These are phyloP conservation scores for Pyrocephalus nanus DNA, from an alignment of 2,797 vertebrate genomes.

Conservation along the genomic window DNA sequence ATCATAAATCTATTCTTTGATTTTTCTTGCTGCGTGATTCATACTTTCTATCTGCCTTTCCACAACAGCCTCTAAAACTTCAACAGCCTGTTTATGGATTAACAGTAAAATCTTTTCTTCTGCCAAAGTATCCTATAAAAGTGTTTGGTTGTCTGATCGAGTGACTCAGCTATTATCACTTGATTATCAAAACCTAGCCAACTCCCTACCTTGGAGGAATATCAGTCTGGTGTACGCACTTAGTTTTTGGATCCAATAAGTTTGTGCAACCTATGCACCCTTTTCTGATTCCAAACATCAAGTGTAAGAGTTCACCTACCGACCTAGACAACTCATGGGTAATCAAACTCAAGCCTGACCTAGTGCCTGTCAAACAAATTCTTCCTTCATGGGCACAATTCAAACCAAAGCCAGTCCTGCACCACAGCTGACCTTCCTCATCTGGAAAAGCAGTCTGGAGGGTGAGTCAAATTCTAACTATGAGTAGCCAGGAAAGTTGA, in stretches of 20 bases:
- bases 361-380: not conserved
- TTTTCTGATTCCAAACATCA: not conserved
- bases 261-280: not conserved
- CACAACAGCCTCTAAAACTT: constrained; percentile 22
- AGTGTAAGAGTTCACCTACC: not conserved
- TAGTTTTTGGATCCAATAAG: not conserved
- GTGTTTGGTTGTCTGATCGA: not conserved
- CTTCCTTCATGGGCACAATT: not conserved
- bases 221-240: not conserved
- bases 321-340: not conserved
- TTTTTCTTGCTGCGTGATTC: not conserved
- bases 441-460: not conserved
- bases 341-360: not conserved
- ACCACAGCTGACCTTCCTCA: not conserved
- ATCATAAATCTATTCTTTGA: constrained; percentile 13
- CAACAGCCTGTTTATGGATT: not conserved
- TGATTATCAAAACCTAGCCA: constrained; percentile 19
- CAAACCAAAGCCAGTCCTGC: not conserved
- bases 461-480: not conserved
- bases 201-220: not conserved
- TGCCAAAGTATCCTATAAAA: constrained; percentile 27
- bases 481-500: not conserved
- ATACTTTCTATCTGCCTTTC: not conserved
- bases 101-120: constrained; percentile 9
- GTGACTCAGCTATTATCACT: constrained; percentile 39